Percentiles rank a stretch among this genome's conserved stretches.
Conservation (phyloP, 2,888 invertebrate genomes). For the Deroplatys truncata region DNA sequence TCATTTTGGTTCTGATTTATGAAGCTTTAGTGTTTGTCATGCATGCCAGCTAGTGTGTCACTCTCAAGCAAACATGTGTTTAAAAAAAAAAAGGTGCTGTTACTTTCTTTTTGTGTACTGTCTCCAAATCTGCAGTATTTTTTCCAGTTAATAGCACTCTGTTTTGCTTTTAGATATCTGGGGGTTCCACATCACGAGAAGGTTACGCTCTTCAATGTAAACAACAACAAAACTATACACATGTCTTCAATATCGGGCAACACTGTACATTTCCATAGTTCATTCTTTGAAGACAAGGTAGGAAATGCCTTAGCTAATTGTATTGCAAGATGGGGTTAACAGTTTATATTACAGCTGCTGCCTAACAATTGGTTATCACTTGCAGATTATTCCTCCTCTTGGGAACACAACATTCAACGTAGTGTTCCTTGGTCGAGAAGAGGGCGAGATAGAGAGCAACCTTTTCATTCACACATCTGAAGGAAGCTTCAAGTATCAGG, state of each 20-base stretch:
- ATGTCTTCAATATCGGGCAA: slow-evolving; percentile 92
- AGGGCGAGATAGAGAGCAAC: slow-evolving; percentile 81
- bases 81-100: neutral
- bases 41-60: neutral
- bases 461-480: slow-evolving; percentile 92
- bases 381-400: slow-evolving; percentile 78
- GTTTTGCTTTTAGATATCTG: slow-evolving; percentile 62
- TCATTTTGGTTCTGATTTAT: neutral
- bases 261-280: slow-evolving; percentile 93
- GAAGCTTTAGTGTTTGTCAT: neutral
- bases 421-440: slow-evolving; percentile 88
- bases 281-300: slow-evolving; percentile 95
- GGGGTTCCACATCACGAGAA: slow-evolving; percentile 82
- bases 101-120: slow-evolving; percentile 12
- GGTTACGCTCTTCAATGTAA: slow-evolving; percentile 84
- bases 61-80: neutral
- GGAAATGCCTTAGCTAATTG: slow-evolving; percentile 33
- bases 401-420: slow-evolving; percentile 95
- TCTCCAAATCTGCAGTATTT: slow-evolving; percentile 26
- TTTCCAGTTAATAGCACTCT: neutral
- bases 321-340: neutral
- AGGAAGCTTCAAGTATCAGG: slow-evolving; percentile 84
- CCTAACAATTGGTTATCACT: neutral
- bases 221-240: slow-evolving; percentile 80
- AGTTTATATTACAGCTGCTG: neutral